phyloP scores from a whole-genome alignment of 2,113 vertebrate genomes.

The Falcunculus frontatus region DNA sequence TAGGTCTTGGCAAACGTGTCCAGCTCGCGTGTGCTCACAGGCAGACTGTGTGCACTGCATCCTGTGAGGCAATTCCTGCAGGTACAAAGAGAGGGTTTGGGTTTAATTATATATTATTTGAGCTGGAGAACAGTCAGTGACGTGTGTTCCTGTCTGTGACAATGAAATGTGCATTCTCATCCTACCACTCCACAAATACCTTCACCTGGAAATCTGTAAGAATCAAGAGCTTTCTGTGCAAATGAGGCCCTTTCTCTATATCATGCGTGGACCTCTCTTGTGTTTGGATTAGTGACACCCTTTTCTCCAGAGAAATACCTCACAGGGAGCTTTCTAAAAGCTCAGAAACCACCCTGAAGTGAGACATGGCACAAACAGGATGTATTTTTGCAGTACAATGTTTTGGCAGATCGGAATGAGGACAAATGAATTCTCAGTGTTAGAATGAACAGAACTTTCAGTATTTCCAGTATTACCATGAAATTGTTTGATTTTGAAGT shows the following conservation, averaged over 20 bases:
- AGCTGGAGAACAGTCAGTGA: not conserved
- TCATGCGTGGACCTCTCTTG: not conserved
- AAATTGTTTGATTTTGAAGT: not conserved
- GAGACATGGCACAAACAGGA: not conserved
- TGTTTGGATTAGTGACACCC: not conserved
- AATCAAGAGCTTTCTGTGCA: not conserved
- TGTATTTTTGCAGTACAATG: not conserved
- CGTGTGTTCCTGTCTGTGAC: not conserved
- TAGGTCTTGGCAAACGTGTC: not conserved
- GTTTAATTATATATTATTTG: not conserved
- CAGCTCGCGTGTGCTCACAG: not conserved
- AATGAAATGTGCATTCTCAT: not conserved
- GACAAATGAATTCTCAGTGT: not conserved
- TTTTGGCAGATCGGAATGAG: not conserved
- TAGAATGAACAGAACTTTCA: not conserved
- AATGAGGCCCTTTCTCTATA: accelerated
- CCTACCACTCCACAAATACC: not conserved
- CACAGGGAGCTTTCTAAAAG: not conserved
- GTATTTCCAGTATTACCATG: not conserved
- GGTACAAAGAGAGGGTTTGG: not conserved
- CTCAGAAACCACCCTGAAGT: not conserved
- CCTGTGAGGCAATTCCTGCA: not conserved
- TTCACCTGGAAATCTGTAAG: not conserved
- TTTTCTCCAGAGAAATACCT: not conserved
- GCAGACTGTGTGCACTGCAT: not conserved